Evolutionary conservation across 2,888 invertebrate genomes (phyloP).

Genomic region (Leucophenga montana): DNA sequence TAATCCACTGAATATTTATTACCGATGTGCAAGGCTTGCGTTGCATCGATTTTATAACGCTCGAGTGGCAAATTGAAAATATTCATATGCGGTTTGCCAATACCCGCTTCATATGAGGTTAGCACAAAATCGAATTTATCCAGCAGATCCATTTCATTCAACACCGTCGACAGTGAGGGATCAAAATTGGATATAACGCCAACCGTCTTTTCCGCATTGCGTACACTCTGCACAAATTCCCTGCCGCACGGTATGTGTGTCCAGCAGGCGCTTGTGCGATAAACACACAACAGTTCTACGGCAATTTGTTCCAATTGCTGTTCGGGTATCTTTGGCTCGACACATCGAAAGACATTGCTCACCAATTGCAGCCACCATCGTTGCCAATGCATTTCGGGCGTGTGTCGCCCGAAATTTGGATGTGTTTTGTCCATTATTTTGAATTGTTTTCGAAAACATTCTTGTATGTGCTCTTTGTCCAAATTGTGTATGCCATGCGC

Average conservation of each 20-base stretch:
- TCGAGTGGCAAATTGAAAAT: conserved; percentile 74
- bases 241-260: conserved; percentile 77
- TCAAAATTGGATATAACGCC: conserved; percentile 94
- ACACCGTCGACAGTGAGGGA: conserved; percentile 81
- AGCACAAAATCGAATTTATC: conserved; percentile 84
- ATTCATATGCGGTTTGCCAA: conserved; percentile 65
- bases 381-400: conserved; percentile 79
- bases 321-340: conserved; percentile 46
- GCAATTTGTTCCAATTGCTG: conserved; percentile 73
- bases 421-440: conserved; percentile 77
- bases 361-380: conserved; percentile 84
- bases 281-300: conserved; percentile 78
- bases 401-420: conserved; percentile 85
- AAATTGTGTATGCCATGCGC: conserved; percentile 76
- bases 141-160: conserved; percentile 78
- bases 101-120: conserved; percentile 83
- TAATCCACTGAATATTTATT: conserved; percentile 85
- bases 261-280: conserved; percentile 83
- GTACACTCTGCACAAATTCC: conserved; percentile 76
- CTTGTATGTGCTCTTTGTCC: conserved; percentile 63
- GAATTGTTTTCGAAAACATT: conserved; percentile 79
- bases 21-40: conserved; percentile 87
- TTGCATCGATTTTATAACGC: conserved; percentile 73
- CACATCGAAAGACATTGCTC: conserved; percentile 57
- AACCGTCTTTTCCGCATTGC: conserved; percentile 70